Conservation (phyloP, 2,113 vertebrate species). For the Lycaon pictus region DNA sequence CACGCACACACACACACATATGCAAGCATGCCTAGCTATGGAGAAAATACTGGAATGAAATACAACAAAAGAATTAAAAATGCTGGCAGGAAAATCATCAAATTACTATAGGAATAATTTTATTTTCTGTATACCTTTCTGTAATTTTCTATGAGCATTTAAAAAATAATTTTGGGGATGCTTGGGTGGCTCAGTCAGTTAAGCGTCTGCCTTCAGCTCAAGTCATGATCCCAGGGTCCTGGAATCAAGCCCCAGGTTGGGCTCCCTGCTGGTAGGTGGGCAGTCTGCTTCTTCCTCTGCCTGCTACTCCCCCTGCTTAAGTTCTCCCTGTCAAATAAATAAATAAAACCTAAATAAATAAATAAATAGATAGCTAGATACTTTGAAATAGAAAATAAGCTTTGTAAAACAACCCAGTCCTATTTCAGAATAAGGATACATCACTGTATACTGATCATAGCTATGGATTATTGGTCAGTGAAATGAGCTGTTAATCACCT, state of each 20-base stretch:
- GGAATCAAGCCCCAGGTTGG: neutral
- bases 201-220: neutral
- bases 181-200: neutral
- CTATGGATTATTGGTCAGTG: neutral
- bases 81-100: neutral
- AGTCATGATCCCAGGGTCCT: neutral
- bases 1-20: neutral
- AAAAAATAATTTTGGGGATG: neutral
- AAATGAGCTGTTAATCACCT: neutral
- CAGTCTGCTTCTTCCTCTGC: neutral
- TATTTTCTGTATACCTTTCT: neutral
- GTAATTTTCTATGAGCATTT: slow-evolving; percentile 20
- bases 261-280: neutral
- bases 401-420: neutral
- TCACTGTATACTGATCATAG: neutral
- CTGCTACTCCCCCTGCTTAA: neutral
- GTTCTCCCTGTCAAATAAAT: neutral
- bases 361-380: neutral
- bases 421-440: neutral
- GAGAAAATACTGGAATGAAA: neutral
- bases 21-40: neutral
- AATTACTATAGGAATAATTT: neutral
- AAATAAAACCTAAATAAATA: neutral
- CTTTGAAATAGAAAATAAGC: slow-evolving; percentile 6
- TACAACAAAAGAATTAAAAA: neutral